Evolutionary conservation across 2,113 vertebrate genomes (phyloP).

Genomic region (Zosterops pallidus): DNA sequence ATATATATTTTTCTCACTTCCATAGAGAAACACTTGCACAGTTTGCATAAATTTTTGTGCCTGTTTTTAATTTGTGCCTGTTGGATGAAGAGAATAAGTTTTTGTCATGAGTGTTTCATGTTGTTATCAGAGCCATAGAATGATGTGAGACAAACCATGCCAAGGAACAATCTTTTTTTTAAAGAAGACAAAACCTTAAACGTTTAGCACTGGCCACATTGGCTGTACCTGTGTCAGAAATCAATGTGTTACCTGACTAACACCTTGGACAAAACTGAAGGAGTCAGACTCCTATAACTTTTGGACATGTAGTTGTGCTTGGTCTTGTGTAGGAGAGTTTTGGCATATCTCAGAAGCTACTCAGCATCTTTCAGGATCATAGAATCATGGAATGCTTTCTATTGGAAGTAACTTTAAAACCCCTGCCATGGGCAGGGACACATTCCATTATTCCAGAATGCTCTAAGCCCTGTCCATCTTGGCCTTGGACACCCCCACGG

Average conservation of each 20-base stretch:
- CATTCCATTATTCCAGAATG: fast-evolving
- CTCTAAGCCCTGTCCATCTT: fast-evolving
- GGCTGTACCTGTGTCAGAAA: not conserved
- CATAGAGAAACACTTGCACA: fast-evolving
- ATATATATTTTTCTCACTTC: not conserved
- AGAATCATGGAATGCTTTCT: fast-evolving
- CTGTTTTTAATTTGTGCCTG: not conserved
- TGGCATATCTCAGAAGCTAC: not conserved
- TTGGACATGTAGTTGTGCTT: not conserved
- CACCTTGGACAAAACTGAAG: not conserved
- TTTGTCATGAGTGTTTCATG: not conserved
- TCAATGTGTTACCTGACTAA: not conserved
- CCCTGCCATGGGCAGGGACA: fast-evolving
- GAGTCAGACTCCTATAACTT: not conserved
- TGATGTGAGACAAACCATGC: not conserved
- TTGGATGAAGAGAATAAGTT: not conserved
- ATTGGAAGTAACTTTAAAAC: not conserved
- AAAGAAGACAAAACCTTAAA: not conserved
- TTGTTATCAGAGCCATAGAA: not conserved
- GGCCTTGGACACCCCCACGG: no score
- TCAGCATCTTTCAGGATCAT: not conserved
- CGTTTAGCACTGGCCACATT: not conserved
- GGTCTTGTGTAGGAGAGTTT: not conserved
- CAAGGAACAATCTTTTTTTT: not conserved
- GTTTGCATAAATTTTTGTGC: not conserved